Base-by-base conservation (phyloP, 2,797 vertebrate genomes). In the Todus mexicanus region DNA sequence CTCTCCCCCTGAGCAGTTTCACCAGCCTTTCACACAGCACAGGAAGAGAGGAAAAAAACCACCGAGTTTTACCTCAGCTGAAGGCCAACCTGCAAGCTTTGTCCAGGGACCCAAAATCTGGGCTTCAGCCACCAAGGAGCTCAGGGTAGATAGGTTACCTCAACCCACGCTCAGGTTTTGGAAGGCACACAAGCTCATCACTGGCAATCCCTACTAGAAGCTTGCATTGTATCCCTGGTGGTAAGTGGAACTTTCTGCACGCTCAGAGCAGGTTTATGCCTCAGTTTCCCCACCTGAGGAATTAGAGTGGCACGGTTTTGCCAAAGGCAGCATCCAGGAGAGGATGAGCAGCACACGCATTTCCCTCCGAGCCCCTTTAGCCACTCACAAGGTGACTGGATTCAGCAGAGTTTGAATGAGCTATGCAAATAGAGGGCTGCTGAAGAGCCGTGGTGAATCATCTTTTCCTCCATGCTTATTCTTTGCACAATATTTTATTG, bases 271-370 rank as follows among this genome's bases (percentile, higher is more conserved):
- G 61, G 19, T 27, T 79, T n/a, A 19, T 33, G n/a, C 42, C 54
- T 60, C 70, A 29, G 12, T 69, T 82, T 56, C 43, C 47, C 31
- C 9, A 7, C 3, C 9, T 12, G 15, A 84, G 10, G n/a, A 3
- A 77, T 17, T 5, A 31, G 13, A 2, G 21, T 20, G 40, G 22
- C 15, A n/a, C 6, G 6, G 26, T 40, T 90, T 59, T 63, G 51
- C 40, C 73, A 85, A 84, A 85, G 27, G 6, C 0, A 4, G 15
- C 48, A 69, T 25, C 48, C 60, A 59, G 33, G 9, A 84, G 8
- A 60, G 12, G 22, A 63, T 0, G 0, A 66, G 15, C 54, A n/a
- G 15, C 6, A 4, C 51, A 35, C 25, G 27, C 27, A 5, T 38
- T 27, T 84, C 17, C 54, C 45, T 57, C 38, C 6, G 3, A 2